Evolutionary conservation across 2,113 vertebrate genomes (phyloP).

Genomic region (Pycnonotus jocosus): DNA sequence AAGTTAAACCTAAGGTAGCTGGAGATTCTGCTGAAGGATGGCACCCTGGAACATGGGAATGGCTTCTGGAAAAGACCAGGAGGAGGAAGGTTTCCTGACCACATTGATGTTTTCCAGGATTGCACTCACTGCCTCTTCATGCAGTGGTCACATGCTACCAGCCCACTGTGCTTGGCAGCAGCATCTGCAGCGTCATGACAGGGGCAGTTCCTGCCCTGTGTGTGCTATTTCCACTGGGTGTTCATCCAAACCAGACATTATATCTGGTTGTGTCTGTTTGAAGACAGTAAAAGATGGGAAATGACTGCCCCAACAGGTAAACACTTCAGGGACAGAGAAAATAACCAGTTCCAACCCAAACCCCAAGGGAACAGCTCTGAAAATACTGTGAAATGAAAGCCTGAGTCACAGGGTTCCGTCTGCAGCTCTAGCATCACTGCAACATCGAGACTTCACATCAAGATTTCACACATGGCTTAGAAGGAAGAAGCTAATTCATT

Average conservation of each 20-base stretch:
- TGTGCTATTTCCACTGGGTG: background rate
- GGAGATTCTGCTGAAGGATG: background rate
- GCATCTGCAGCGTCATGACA: background rate
- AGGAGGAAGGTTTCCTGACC: background rate
- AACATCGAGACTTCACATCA: background rate
- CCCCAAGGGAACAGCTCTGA: background rate
- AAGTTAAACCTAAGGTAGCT: background rate
- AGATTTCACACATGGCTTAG: background rate
- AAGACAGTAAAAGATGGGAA: background rate
- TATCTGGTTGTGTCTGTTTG: background rate
- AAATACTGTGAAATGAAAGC: background rate
- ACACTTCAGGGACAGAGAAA: background rate
- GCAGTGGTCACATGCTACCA: fast-evolving
- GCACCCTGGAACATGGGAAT: background rate
- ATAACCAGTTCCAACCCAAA: background rate
- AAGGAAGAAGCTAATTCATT: background rate
- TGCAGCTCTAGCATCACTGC: background rate
- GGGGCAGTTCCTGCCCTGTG: background rate
- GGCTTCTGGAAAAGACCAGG: background rate
- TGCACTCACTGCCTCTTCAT: background rate
- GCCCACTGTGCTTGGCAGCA: background rate
- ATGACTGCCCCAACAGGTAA: background rate
- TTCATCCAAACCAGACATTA: background rate
- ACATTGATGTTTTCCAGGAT: background rate
- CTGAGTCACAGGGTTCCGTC: background rate